Evolutionary conservation across 2,113 vertebrate genomes (phyloP).

Genomic region (Ailurus styani): DNA sequence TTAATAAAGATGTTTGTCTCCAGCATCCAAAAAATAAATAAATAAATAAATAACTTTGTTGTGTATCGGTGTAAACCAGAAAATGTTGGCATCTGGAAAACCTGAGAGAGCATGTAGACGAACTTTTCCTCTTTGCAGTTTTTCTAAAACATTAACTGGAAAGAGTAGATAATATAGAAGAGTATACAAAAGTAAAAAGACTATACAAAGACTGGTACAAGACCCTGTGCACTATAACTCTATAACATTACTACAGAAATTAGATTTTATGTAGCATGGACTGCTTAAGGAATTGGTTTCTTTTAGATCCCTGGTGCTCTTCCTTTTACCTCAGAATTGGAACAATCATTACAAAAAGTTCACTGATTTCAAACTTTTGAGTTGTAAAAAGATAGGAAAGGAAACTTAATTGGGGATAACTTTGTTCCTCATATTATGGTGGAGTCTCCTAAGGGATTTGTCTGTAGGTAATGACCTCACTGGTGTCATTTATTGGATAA

Average conservation of each 20-base stretch:
- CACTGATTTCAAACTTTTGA: slow-evolving; percentile 21
- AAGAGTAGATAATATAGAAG: neutral
- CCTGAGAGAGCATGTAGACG: neutral
- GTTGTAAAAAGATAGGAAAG: slow-evolving; percentile 4
- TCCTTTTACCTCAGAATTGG: slow-evolving; percentile 54
- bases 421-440: neutral
- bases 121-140: slow-evolving; percentile 12
- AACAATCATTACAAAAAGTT: slow-evolving; percentile 55
- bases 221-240: neutral
- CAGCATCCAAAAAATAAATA: slow-evolving; percentile 66
- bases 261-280: neutral
- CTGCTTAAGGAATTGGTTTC: slow-evolving; percentile 16
- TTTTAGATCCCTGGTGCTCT: slow-evolving; percentile 62
- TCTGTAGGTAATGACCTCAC: neutral
- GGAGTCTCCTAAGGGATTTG: neutral
- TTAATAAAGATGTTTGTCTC: slow-evolving; percentile 78
- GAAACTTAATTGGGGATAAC: neutral
- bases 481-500: neutral
- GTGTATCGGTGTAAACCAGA: slow-evolving; percentile 71
- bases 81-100: slow-evolving; percentile 29
- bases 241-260: neutral
- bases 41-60: slow-evolving; percentile 35
- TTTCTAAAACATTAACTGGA: neutral
- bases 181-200: neutral
- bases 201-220: neutral